These are phyloP conservation scores for Diadromus collaris DNA, from an alignment of 2,888 invertebrate species.

Conservation along the genomic window DNA sequence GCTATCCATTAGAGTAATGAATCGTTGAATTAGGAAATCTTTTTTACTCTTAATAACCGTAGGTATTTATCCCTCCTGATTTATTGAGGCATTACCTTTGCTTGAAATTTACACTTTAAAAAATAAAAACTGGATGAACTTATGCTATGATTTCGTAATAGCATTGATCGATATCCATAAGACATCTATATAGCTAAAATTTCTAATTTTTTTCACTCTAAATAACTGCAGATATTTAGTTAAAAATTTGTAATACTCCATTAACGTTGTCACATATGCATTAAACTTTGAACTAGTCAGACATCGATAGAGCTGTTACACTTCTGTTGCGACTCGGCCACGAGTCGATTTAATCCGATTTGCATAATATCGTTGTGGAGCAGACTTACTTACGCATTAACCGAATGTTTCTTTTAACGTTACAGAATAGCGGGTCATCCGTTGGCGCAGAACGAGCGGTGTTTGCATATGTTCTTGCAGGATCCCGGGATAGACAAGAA, in stretches of 20 bases:
- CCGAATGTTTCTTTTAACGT: constrained; percentile 18
- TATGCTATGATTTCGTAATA: too few species aligned
- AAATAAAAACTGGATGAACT: too few species aligned
- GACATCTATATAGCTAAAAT: too few species aligned
- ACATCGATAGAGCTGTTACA: background rate
- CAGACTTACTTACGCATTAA: background rate
- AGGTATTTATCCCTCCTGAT: too few species aligned
- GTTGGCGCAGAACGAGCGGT: constrained; percentile 98
- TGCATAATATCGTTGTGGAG: background rate
- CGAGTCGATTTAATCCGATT: background rate
- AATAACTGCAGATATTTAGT: background rate
- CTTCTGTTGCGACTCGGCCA: background rate
- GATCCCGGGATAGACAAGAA: constrained; percentile 99
- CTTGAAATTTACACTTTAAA: too few species aligned
- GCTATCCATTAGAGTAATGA: too few species aligned
- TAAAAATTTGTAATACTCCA: background rate
- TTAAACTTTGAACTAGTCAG: background rate
- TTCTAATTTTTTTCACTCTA: background rate
- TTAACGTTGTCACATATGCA: background rate
- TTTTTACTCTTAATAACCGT: too few species aligned
- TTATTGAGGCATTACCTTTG: too few species aligned
- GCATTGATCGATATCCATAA: too few species aligned
- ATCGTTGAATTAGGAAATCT: too few species aligned
- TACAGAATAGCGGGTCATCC: constrained; percentile 98
- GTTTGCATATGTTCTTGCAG: constrained; percentile 99